phyloP scores from a whole-genome alignment of 1,140 invertebrate species.

The Cecropterus lyciades region DNA sequence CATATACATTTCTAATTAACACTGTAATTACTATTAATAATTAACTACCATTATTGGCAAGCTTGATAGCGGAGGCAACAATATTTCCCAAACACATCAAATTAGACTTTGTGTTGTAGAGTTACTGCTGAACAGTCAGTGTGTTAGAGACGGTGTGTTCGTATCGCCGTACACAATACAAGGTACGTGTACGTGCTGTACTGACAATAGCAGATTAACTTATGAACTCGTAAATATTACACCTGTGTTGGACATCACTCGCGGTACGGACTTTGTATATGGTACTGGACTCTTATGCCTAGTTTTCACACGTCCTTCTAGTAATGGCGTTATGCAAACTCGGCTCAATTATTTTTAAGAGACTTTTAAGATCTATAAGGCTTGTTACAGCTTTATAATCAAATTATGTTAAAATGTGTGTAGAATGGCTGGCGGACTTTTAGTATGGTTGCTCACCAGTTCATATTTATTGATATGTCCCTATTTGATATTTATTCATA shows the following conservation, averaged over 20 bases:
- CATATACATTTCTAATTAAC: conserved; percentile 30
- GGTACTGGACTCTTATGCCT: too few species aligned
- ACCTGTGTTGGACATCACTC: conserved; percentile 6
- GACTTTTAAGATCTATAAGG: too few species aligned
- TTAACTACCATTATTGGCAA: conserved; percentile 25
- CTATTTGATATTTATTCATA: too few species aligned
- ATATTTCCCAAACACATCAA: neutral
- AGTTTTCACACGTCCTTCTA: too few species aligned
- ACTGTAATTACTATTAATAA: conserved; percentile 28
- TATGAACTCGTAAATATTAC: conserved; percentile 34
- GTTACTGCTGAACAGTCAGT: neutral
- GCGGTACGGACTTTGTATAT: neutral
- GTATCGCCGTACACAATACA: conserved; percentile 18
- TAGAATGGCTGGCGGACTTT: too few species aligned
- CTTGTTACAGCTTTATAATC: too few species aligned
- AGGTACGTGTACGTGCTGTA: conserved; percentile 24
- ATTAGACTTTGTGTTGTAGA: conserved; percentile 1
- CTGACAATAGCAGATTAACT: conserved; percentile 29
- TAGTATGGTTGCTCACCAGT: too few species aligned
- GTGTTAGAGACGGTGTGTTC: neutral
- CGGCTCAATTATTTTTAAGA: too few species aligned
- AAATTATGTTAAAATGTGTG: too few species aligned
- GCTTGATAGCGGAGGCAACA: neutral
- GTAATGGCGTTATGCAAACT: too few species aligned
- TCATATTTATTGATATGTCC: too few species aligned